Conservation (phyloP, 1,140 invertebrate genomes). For the Drosophila simulans region DNA sequence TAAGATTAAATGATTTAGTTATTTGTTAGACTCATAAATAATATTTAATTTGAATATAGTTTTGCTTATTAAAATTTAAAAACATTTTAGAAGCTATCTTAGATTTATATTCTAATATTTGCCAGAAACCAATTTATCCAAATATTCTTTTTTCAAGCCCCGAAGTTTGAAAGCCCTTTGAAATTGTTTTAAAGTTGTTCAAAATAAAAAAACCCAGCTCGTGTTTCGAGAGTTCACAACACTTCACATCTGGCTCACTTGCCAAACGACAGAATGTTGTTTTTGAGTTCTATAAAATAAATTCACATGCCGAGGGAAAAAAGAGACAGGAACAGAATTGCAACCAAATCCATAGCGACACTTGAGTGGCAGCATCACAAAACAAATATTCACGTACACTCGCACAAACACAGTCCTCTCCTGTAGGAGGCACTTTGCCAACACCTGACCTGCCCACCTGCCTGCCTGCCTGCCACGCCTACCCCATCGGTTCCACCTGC, state of each 20-base stretch:
- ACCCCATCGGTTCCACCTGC: background rate
- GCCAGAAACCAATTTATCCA: background rate
- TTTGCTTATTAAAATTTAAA: no score
- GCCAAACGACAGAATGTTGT: slow-evolving; percentile 42
- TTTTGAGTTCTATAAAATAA: slow-evolving; percentile 47
- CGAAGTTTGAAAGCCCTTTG: slow-evolving; percentile 8
- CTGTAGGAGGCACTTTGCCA: slow-evolving; percentile 56
- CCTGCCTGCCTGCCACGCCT: background rate
- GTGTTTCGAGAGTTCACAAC: slow-evolving; percentile 28
- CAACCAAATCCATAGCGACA: slow-evolving; percentile 55
- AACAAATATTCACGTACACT: slow-evolving; percentile 26
- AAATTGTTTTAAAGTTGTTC: slow-evolving; percentile 15
- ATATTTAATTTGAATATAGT: background rate
- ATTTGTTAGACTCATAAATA: no score
- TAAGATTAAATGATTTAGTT: no score
- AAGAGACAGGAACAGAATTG: slow-evolving; percentile 24
- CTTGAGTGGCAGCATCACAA: slow-evolving; percentile 68
- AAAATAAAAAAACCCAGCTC: background rate
- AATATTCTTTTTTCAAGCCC: background rate
- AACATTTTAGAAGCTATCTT: no score
- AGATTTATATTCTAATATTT: no score
- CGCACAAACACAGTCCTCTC: slow-evolving; percentile 20
- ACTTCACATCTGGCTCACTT: slow-evolving; percentile 28
- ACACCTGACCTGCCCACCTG: slow-evolving; percentile 57
- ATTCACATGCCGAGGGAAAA: slow-evolving; percentile 20